Evolutionary conservation across 2,888 invertebrate species (phyloP), one percentile per base, ranked within the genome.

Genomic region (Pterobdella sp.): DNA sequence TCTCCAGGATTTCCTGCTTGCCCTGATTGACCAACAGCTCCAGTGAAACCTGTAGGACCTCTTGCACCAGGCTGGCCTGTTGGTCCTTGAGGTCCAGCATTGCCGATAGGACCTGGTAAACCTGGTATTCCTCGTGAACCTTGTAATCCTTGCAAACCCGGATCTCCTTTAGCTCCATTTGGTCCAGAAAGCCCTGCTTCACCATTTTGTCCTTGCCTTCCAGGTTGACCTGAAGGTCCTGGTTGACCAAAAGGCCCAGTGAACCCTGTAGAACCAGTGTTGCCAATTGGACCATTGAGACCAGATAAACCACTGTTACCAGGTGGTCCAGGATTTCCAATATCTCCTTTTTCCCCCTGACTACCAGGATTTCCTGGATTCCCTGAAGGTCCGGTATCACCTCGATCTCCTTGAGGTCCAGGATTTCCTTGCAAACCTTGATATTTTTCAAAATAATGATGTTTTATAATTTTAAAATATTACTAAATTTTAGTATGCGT

Each of bases 131-230:
- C 72, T 22, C n/a, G 31, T 14, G 66, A 42, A 42, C 72, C 72
- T 66, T 32, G 65, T n/a, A 31, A 42, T 71, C 77, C 72, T 60
- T 36, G 36, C 26, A 32, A 49, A 32, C 76, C 76, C 3, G 72
- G 63, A n/a, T 0, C 60, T 35, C 77, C 77, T 74, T 63, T 66
- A 26, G 73, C 26, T n/a, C 76, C 76, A 64, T 49, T 31, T 1
- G 71, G 52, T 31, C 76, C 76, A 10, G 65, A 18, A 26, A 52
- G 32, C 22, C 76, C 76, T 2, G 32, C 7, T 1, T 34, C 49
- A 66, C 76, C 76, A 35, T 69, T 36, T 31, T 69, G 42, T 0
- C 75, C 75, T 22, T 67, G 32, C 34, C n/a, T 52, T 49, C 75
- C 73, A 32, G 72, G 22, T 29, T n/a, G 66, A n/a, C 76, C 76